Conservation (phyloP, 2,888 invertebrate genomes). For the Apotomis turbidana region DNA sequence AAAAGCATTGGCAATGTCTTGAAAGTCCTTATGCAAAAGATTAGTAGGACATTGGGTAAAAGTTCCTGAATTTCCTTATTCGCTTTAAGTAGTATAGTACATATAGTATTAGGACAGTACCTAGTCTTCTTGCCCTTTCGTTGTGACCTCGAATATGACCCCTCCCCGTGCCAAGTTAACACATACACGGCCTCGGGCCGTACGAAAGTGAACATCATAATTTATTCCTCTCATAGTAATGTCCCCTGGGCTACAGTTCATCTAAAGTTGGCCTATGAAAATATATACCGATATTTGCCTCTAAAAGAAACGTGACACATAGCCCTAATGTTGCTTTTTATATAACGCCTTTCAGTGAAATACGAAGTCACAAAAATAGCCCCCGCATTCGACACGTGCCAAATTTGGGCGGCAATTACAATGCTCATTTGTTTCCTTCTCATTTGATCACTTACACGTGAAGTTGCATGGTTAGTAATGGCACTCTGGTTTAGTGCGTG, state of each 20-base stretch:
- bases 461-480: neutral
- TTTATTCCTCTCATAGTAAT: constrained; percentile 18
- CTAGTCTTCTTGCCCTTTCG: constrained; percentile 9
- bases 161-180: constrained; percentile 19
- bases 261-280: neutral
- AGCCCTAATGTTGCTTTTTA: neutral
- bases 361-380: neutral
- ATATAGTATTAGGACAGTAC: neutral
- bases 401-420: neutral
- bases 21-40: neutral
- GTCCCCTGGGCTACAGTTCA: constrained; percentile 14
- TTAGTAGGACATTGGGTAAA: too few relatives aligned
- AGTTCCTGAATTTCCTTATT: neutral
- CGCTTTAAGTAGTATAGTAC: neutral
- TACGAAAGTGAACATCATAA: constrained; percentile 13
- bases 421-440: neutral
- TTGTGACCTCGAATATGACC: constrained; percentile 2
- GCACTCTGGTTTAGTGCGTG: neutral
- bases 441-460: neutral
- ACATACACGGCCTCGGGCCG: constrained; percentile 6
- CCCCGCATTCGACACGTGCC: neutral
- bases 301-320: neutral
- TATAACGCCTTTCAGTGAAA: neutral
- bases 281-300: neutral
- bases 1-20: constrained; percentile 17